These are phyloP conservation scores for Crocodylus rhombifer DNA, from an alignment of 2,797 vertebrate species.

Conservation along the genomic window DNA sequence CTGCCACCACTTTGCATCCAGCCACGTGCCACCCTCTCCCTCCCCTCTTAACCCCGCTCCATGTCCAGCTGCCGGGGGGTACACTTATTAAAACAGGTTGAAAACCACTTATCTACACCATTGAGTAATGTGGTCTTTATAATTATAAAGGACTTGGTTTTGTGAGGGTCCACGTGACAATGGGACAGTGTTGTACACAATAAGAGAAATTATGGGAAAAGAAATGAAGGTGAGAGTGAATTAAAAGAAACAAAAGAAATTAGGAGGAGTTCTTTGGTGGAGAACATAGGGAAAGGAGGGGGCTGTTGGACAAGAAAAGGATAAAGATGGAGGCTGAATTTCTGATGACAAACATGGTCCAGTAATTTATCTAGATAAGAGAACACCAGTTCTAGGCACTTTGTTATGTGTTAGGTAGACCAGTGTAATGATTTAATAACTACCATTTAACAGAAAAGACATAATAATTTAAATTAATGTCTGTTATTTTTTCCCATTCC, in stretches of 20 bases:
- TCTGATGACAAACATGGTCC: background rate
- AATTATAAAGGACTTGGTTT: background rate
- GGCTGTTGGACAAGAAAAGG: background rate
- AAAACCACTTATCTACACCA: background rate
- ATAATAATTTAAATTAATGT: background rate
- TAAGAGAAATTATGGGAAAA: background rate
- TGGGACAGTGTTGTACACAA: background rate
- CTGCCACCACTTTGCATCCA: no score
- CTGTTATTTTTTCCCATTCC: constrained; percentile 23
- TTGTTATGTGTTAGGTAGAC: background rate
- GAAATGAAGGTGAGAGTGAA: background rate
- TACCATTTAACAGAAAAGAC: background rate
- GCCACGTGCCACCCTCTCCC: no score
- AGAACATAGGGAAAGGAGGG: background rate
- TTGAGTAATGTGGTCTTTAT: background rate
- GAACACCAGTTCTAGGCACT: background rate
- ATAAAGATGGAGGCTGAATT: background rate
- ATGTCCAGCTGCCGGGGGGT: background rate
- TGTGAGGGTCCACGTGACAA: background rate
- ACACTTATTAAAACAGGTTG: background rate
- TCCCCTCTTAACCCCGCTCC: no score
- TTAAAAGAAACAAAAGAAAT: background rate
- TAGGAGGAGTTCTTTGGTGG: background rate
- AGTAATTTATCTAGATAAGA: background rate
- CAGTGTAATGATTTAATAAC: background rate